phyloP scores from a whole-genome alignment of 2,113 vertebrate species.

The Motacilla alba region DNA sequence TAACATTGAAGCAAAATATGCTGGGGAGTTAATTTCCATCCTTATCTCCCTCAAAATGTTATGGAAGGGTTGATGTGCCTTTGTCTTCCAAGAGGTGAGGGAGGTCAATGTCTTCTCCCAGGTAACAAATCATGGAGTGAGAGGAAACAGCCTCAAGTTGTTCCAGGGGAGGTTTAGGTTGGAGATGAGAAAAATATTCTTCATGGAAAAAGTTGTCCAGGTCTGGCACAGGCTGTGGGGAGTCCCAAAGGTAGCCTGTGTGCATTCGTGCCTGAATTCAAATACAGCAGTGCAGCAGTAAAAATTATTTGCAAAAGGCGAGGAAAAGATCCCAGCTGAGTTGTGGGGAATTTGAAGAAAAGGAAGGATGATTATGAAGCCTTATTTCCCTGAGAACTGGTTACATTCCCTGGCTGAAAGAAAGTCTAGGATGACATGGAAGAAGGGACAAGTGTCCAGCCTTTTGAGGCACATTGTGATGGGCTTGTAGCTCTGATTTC shows the following conservation, averaged over 20 bases:
- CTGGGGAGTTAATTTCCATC: background rate
- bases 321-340: background rate
- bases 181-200: background rate
- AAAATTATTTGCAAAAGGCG: background rate
- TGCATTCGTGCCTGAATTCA: background rate
- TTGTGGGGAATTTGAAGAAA: background rate
- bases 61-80: background rate
- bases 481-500: background rate
- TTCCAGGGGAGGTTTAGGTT: background rate
- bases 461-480: background rate
- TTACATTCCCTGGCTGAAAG: background rate
- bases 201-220: background rate
- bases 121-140: background rate
- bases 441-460: background rate
- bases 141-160: background rate
- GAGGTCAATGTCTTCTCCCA: background rate
- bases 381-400: background rate
- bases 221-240: background rate
- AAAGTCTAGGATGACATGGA: background rate
- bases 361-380: background rate
- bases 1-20: background rate
- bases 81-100: background rate
- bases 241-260: rapidly evolving
- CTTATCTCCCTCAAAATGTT: background rate
- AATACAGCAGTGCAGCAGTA: background rate